Base-by-base conservation (phyloP, 35 echinoderm and acorn worm genomes). In the Patiria miniata region DNA sequence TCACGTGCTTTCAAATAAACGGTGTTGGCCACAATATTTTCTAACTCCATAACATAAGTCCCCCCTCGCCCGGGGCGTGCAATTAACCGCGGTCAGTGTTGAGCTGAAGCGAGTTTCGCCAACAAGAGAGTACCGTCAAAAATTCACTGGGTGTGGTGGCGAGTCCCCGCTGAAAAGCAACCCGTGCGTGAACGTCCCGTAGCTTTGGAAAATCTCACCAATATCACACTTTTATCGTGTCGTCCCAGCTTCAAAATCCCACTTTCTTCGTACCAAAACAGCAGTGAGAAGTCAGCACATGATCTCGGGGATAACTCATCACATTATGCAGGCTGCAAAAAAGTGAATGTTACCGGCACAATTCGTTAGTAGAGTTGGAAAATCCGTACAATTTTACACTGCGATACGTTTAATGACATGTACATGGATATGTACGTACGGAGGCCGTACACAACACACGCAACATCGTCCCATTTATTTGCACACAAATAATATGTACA, bases 1-100 rank as follows among this genome's bases (percentile, higher is more conserved):
- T 97, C 95, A 23, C 95, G 89, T 68, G 95, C 95, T 88, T 97
- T 97, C 84, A 97, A 85, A 68, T 94, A 97, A 53, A 97, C 95
- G 19, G 95, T 97, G 81, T 97, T 97, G 57, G 95, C 95, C 50
- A 97, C 95, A 86, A 97, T 97, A 97, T 97, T 97, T 97, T 97
- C 95, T 83, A 97, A 97, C 95, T 97, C 95, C 95, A 97, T 97
- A 88, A 73, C 65, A 73, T 73, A 73, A 73, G 65, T 73, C 65
- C 65, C 65, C 42, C 65, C 34, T 32, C 65, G 65, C 65, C 65
- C 34, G 65, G 65, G 65, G 65, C 65, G 65, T 23, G 65, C 42
- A 47, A 73, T 73, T 32, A 34, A 26, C 65, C 65, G 14, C 65
- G 65, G 65, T 73, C 65, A 73, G 65, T 73, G 65, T 73, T 30